phyloP scores from a whole-genome alignment of 2,797 vertebrate species.

The Harpagifer antarcticus region DNA sequence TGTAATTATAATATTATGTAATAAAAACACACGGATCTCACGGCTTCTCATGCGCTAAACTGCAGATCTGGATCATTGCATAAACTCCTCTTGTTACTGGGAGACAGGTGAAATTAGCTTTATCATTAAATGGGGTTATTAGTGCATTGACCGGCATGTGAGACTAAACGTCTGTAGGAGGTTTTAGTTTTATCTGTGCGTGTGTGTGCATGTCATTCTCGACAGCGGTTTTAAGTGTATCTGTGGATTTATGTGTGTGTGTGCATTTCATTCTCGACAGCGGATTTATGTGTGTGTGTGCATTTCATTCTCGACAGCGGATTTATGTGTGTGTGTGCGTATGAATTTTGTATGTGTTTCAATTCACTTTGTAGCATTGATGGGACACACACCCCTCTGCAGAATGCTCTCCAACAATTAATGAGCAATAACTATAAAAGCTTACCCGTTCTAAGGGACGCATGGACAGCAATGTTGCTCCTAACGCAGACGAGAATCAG shows the following conservation, averaged over 20 bases:
- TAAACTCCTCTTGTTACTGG: slow-evolving; percentile 54
- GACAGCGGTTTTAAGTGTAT: slow-evolving; percentile 14
- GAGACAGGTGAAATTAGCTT: not conserved
- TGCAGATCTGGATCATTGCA: slow-evolving; percentile 48
- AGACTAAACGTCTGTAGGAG: slow-evolving; percentile 23
- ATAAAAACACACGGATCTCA: too few relatives aligned
- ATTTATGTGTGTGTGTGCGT: slow-evolving; percentile 22
- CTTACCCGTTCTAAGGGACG: slow-evolving; percentile 26
- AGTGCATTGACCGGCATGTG: not conserved
- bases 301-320: slow-evolving; percentile 13
- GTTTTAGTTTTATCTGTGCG: slow-evolving; percentile 14
- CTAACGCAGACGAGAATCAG: slow-evolving; percentile 16
- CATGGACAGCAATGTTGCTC: slow-evolving; percentile 2
- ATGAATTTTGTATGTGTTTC: not conserved
- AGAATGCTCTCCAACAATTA: slow-evolving; percentile 32
- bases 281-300: slow-evolving; percentile 19
- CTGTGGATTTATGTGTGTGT: slow-evolving; percentile 24
- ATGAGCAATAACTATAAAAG: slow-evolving; percentile 32
- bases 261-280: slow-evolving; percentile 11
- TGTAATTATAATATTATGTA: too few relatives aligned
- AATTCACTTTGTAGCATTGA: slow-evolving; percentile 10
- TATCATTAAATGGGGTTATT: too few relatives aligned
- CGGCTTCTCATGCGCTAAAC: slow-evolving; percentile 40
- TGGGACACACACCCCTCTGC: not conserved
- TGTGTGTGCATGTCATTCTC: slow-evolving; percentile 16